Percentiles rank a stretch among this genome's conserved stretches.
Evolutionary conservation across 2,888 invertebrate species (phyloP).

Genomic region (Eupsilia transversa): DNA sequence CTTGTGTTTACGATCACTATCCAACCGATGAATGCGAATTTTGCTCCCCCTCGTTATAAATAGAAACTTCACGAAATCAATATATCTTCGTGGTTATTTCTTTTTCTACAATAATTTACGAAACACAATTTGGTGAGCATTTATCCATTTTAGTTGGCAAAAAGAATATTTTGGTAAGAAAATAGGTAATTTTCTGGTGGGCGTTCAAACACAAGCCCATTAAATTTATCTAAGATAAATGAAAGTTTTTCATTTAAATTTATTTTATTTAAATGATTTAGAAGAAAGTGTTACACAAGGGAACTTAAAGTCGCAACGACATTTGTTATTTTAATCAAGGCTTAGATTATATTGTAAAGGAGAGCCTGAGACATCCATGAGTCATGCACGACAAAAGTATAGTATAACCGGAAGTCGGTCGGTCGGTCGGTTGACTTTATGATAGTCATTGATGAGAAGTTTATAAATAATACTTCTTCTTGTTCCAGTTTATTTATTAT

Average conservation of each 20-base stretch:
- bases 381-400: no score
- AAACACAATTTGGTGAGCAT: no score
- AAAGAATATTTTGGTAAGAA: no score
- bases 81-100: not conserved
- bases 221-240: not conserved
- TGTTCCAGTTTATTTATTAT: no score
- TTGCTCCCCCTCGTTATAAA: not conserved
- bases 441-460: no score
- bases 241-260: not conserved
- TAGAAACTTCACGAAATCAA: not conserved
- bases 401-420: no score
- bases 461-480: no score
- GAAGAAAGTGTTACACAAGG: no score
- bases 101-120: no score
- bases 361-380: not conserved
- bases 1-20: no score
- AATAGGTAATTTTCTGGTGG: not conserved
- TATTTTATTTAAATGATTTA: not conserved
- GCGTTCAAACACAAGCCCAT: not conserved
- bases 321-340: conserved; percentile 7
- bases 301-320: not conserved
- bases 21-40: conserved; percentile 19
- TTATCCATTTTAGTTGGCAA: no score
- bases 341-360: conserved; percentile 13
- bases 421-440: no score